phyloP scores from a whole-genome alignment of 2,113 vertebrate genomes.

The Oryzias woworae region DNA sequence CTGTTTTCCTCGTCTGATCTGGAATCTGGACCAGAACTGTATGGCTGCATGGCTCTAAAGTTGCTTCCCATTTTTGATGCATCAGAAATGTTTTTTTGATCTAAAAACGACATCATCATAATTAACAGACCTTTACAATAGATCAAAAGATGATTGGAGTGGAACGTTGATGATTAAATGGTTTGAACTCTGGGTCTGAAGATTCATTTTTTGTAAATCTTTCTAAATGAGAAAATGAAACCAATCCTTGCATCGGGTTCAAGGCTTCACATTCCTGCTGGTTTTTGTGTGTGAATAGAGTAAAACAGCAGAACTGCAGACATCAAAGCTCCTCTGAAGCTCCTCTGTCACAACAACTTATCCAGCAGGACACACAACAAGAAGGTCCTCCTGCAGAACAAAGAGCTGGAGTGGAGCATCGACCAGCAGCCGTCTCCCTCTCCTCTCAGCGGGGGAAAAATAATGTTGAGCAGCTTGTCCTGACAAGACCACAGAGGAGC shows the following conservation, averaged over 20 bases:
- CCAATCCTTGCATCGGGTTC: neutral
- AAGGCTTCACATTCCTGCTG: slow-evolving; percentile 6
- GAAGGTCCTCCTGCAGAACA: slow-evolving; percentile 33
- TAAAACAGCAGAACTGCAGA: slow-evolving; percentile 19
- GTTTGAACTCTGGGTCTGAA: neutral
- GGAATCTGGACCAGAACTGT: too few relatives aligned
- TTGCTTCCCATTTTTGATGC: too few relatives aligned
- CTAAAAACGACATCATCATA: too few relatives aligned
- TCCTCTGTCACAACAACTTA: slow-evolving; percentile 34
- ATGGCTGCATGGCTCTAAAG: too few relatives aligned
- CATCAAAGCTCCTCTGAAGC: slow-evolving; percentile 57
- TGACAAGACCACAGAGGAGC: slow-evolving; percentile 33
- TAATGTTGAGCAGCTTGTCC: slow-evolving; percentile 23
- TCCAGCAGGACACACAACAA: slow-evolving; percentile 30
- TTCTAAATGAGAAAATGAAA: slow-evolving; percentile 8
- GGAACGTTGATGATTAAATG: too few relatives aligned
- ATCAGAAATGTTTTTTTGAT: too few relatives aligned
- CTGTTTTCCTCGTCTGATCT: too few relatives aligned
- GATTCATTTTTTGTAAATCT: slow-evolving; percentile 8
- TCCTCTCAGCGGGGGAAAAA: slow-evolving; percentile 28
- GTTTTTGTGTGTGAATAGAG: slow-evolving; percentile 6
- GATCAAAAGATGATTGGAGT: too few relatives aligned
- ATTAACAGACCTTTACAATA: too few relatives aligned
- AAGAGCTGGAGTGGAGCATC: slow-evolving; percentile 27
- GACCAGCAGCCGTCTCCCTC: neutral